phyloP scores from a whole-genome alignment of 2,797 vertebrate genomes.

The Poliocrania exsul region DNA sequence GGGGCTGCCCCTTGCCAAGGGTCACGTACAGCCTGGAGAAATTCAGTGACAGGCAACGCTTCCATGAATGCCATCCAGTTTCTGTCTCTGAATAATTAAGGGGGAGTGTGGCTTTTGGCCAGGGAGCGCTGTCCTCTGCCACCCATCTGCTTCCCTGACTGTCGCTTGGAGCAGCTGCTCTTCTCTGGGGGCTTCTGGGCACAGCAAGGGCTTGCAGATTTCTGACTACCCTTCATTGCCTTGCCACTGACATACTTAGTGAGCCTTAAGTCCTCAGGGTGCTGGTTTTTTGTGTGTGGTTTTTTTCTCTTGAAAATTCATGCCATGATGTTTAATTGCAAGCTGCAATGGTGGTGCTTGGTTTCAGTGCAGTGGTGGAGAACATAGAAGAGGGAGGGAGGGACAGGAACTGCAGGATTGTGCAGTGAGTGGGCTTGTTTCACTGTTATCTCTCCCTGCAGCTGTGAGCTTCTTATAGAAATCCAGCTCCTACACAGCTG shows the following conservation, averaged over 20 bases:
- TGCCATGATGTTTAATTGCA: rapidly evolving
- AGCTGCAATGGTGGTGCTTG: neutral
- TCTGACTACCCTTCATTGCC: neutral
- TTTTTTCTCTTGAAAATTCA: neutral
- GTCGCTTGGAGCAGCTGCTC: neutral
- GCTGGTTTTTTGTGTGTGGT: rapidly evolving
- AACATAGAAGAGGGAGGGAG: neutral
- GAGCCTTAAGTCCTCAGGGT: neutral
- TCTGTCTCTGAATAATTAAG: constrained; percentile 6
- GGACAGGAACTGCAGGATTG: neutral
- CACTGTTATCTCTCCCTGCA: neutral
- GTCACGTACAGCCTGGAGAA: neutral
- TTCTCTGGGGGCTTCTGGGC: neutral
- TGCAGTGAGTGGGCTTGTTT: neutral
- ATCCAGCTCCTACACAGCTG: neutral
- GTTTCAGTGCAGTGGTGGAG: neutral
- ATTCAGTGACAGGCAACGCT: neutral
- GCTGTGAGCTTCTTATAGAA: neutral
- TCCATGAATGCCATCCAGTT: neutral
- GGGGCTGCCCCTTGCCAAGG: neutral
- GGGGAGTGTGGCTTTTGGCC: neutral
- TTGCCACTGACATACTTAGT: neutral
- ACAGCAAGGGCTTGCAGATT: neutral
- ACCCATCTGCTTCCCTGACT: constrained; percentile 17
- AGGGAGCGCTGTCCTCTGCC: neutral